phyloP scores from a whole-genome alignment of 2,888 invertebrate genomes.

The Branchipolynoe longqiensis region DNA sequence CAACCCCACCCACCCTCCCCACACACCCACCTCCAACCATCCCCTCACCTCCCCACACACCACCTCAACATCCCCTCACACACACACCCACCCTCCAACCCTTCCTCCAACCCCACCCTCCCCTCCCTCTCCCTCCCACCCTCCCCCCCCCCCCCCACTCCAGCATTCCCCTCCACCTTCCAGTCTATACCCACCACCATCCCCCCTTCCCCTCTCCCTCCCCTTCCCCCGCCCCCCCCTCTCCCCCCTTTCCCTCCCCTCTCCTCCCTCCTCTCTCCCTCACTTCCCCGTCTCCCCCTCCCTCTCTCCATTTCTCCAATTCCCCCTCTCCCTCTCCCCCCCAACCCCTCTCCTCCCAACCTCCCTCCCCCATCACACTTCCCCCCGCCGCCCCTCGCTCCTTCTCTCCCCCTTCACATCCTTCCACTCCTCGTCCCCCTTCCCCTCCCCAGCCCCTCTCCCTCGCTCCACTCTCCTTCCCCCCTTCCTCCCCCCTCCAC shows the following conservation, averaged over 20 bases:
- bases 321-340: background rate
- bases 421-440: background rate
- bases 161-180: background rate
- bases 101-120: background rate
- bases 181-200: background rate
- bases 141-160: background rate
- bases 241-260: background rate
- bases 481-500: background rate
- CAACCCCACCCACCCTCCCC: background rate
- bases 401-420: background rate
- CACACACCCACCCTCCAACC: background rate
- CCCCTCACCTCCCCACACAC: background rate
- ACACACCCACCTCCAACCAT: background rate
- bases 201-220: background rate
- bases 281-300: background rate
- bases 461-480: background rate
- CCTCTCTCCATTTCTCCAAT: background rate
- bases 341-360: background rate
- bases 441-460: background rate
- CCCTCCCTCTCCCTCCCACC: background rate
- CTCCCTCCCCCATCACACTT: background rate
- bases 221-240: background rate
- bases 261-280: background rate
- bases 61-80: background rate
- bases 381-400: background rate